Evolutionary conservation across 2,797 vertebrate species (phyloP).

Genomic region (Bovichtus diacanthus): DNA sequence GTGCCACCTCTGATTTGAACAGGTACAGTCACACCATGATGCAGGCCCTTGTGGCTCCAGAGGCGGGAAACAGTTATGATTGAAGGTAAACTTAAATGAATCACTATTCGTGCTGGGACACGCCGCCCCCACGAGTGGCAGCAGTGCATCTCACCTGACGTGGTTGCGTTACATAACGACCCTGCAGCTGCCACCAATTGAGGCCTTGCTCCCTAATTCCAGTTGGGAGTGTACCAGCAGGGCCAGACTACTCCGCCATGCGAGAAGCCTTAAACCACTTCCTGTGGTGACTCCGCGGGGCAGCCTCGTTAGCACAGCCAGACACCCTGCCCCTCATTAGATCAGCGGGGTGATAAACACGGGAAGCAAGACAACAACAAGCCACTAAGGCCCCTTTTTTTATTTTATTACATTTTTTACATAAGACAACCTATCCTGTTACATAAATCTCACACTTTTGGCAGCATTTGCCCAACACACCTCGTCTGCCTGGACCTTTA

Average conservation of each 20-base stretch:
- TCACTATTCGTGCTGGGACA: constrained; percentile 20
- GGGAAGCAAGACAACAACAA: constrained; percentile 74
- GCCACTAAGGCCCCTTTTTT: constrained; percentile 44
- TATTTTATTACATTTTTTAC: constrained; percentile 32
- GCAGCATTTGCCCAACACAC: constrained; percentile 42
- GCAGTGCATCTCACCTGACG: constrained; percentile 36
- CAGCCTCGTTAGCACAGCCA: constrained; percentile 69
- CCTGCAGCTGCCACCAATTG: constrained; percentile 65
- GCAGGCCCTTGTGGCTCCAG: constrained; percentile 41
- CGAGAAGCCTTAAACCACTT: constrained; percentile 73
- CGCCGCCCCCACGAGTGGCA: background rate
- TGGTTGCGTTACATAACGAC: constrained; percentile 58
- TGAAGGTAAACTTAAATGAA: constrained; percentile 41
- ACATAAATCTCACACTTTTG: constrained; percentile 51
- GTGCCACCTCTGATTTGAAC: constrained; percentile 1
- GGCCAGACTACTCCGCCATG: constrained; percentile 52
- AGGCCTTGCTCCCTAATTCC: constrained; percentile 59
- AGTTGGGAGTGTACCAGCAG: constrained; percentile 53
- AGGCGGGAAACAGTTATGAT: background rate
- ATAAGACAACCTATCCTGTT: constrained; percentile 37
- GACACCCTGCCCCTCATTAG: constrained; percentile 77
- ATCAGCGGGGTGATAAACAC: constrained; percentile 73
- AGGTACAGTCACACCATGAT: constrained; percentile 31
- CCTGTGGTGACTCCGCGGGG: constrained; percentile 72
- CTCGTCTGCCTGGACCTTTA: constrained; percentile 25